Base-by-base conservation (phyloP, 2,888 invertebrate genomes). In the Calliopum simillimum region DNA sequence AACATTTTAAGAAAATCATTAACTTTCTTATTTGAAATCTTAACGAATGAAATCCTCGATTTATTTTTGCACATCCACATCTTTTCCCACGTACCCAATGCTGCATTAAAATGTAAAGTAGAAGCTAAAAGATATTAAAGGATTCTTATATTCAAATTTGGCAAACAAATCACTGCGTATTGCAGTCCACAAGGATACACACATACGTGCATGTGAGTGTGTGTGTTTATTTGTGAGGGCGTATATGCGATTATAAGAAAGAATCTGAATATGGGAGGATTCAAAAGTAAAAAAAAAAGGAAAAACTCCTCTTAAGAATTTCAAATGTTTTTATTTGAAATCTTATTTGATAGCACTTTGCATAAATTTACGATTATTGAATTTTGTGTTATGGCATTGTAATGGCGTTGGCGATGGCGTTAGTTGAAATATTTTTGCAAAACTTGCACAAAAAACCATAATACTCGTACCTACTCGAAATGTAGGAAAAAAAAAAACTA, bases 331-430 rank as follows among this genome's bases (percentile, higher is more conserved):
- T 46, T 19, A 49, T 49, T 58, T 49, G 47, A 46, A 66, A 66
- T 66, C 23, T 72, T 73, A 72, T 77, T 76, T 76, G 72, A 71
- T 75, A 73, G 72, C 71, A 76, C 74, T 77, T 77, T 76, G 74
- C 74, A 77, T 77, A 78, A 77, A 77, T 77, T 78, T 77, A 73
- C 74, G 76, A 69, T 75, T 78, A 77, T 78, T 78, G 77, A 78
- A 78, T 77, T 77, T 75, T 69, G n/a, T 68, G 46, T 53, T 66
- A 64, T 41, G 53, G 23, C 16, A 33, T 41, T n/a, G 25, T 21
- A 13, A 58, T 43, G 44, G 43, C 43, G n/a, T n/a, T n/a, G 33
- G 8, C 33, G 33, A 33, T 8, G 33, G 33, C 8, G 33, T 33
- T 33, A 33, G 8, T 33, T 33, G 33, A 33, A 33, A 33, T 33